Conservation (phyloP, 2,888 invertebrate species). For the Caenorhabditis zanzibari region DNA sequence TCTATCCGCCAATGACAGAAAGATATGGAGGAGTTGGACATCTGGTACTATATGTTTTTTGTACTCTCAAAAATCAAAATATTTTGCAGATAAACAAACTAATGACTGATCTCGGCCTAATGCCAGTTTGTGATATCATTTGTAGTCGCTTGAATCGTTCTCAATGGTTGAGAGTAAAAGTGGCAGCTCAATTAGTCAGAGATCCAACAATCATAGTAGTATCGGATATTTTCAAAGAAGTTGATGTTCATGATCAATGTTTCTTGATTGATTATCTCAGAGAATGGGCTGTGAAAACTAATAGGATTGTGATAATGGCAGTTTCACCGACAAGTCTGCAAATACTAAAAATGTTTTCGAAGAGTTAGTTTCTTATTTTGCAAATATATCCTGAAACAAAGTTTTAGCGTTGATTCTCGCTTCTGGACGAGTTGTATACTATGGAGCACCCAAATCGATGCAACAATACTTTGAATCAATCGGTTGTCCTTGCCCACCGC, state of each 20-base stretch:
- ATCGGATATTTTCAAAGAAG: constrained; percentile 92
- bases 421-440: constrained; percentile 93
- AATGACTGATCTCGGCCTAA: constrained; percentile 93
- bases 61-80: too few relatives aligned
- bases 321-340: constrained; percentile 96
- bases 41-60: constrained; percentile 36
- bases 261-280: constrained; percentile 94
- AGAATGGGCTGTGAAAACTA: constrained; percentile 89
- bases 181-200: constrained; percentile 92
- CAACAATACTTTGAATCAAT: constrained; percentile 90
- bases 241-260: constrained; percentile 97
- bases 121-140: constrained; percentile 92
- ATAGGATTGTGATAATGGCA: constrained; percentile 92
- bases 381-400: neutral
- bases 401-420: constrained; percentile 89
- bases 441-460: constrained; percentile 92
- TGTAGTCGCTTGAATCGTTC: constrained; percentile 92
- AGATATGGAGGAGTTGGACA: constrained; percentile 78
- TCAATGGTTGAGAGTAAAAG: constrained; percentile 91
- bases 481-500: constrained; percentile 96
- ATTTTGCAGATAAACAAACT: constrained; percentile 90
- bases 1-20: constrained; percentile 68
- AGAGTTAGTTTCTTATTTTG: constrained; percentile 85
- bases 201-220: constrained; percentile 89
- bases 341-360: constrained; percentile 94